phyloP scores from a whole-genome alignment of 2,797 vertebrate species.

The Potorous gilbertii region DNA sequence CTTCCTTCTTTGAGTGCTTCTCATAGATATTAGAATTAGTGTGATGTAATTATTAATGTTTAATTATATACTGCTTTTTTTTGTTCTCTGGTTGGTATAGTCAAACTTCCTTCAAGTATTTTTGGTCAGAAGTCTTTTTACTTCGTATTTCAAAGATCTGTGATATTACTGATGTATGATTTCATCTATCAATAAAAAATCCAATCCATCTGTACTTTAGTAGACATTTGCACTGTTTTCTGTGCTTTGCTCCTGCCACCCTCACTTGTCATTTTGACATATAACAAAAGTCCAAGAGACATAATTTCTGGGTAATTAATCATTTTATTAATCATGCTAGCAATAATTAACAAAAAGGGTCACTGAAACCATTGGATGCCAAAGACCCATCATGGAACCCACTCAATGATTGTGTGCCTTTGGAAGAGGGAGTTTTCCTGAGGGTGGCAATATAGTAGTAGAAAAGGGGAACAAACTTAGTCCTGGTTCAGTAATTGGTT shows the following conservation, averaged over 20 bases:
- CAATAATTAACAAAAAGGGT: neutral
- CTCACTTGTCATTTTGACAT: neutral
- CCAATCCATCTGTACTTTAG: neutral
- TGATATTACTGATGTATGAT: neutral
- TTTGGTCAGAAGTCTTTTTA: neutral
- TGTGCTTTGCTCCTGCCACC: neutral
- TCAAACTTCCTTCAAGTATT: neutral
- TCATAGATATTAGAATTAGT: neutral
- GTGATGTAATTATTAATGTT: neutral
- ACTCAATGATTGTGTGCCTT: neutral
- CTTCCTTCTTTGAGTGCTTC: neutral
- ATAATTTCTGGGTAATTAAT: neutral
- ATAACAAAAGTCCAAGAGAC: neutral
- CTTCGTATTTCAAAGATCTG: neutral
- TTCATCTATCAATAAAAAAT: neutral
- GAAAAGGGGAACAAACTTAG: neutral
- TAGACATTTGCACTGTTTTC: neutral
- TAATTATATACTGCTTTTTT: neutral
- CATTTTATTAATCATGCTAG: neutral
- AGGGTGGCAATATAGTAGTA: neutral
- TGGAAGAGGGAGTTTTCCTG: neutral
- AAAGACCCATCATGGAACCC: neutral
- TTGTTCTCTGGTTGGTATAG: neutral
- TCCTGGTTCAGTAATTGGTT: neutral
- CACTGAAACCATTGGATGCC: neutral